phyloP scores from a whole-genome alignment of 2,888 invertebrate genomes.

The Pseudanteris insignis region DNA sequence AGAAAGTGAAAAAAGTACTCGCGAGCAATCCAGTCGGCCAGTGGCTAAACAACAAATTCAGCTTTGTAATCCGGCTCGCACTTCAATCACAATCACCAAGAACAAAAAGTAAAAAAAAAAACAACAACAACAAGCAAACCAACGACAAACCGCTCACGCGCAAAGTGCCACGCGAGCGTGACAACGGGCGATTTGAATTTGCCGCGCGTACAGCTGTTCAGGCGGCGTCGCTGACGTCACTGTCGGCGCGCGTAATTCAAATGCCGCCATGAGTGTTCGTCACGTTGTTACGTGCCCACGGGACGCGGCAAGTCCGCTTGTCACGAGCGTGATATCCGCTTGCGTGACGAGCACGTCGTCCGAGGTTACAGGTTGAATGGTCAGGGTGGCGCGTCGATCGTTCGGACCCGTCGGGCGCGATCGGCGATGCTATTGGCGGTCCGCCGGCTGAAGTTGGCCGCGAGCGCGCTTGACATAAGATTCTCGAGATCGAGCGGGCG shows the following conservation, averaged over 20 bases:
- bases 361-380: too few relatives aligned
- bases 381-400: slow-evolving; percentile 2
- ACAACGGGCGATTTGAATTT: slow-evolving; percentile 19
- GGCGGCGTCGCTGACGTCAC: slow-evolving; percentile 1
- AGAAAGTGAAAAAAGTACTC: slow-evolving; percentile 22
- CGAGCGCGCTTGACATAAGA: slow-evolving; percentile 45
- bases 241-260: slow-evolving; percentile 21
- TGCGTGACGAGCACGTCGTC: too few relatives aligned
- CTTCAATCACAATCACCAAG: slow-evolving; percentile 24
- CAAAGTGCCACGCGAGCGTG: slow-evolving; percentile 5
- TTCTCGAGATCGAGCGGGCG: slow-evolving; percentile 61
- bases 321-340: not conserved
- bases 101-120: slow-evolving; percentile 18
- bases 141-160: slow-evolving; percentile 13
- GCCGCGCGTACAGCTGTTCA: slow-evolving; percentile 2
- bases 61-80: slow-evolving; percentile 10
- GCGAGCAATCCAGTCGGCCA: too few relatives aligned
- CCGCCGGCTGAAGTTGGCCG: slow-evolving; percentile 27
- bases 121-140: slow-evolving; percentile 3
- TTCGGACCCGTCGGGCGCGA: slow-evolving; percentile 2
- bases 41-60: slow-evolving; percentile 14
- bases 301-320: not conserved
- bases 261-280: slow-evolving; percentile 24
- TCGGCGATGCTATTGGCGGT: slow-evolving; percentile 14
- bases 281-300: not conserved